phyloP scores from a whole-genome alignment of 2,888 invertebrate species.

The Euclidia mi region DNA sequence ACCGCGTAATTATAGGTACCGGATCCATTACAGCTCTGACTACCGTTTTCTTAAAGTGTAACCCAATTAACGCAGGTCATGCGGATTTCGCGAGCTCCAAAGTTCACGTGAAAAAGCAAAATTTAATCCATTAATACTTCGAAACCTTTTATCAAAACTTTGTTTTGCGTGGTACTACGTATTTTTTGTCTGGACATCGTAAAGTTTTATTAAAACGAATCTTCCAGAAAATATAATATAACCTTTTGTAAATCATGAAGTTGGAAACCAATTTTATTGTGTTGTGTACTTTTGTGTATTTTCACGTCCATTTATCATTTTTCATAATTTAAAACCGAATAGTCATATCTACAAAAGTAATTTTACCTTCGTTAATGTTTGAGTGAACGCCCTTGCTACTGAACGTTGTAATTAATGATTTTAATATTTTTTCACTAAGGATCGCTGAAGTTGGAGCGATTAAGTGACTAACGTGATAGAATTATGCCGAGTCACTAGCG shows the following conservation, averaged over 20 bases:
- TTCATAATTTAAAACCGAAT: constrained; percentile 36
- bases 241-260: no score
- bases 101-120: constrained; percentile 36
- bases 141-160: constrained; percentile 43
- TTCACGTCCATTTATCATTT: constrained; percentile 24
- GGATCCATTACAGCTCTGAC: constrained; percentile 6
- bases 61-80: constrained; percentile 30
- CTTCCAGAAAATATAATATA: background rate
- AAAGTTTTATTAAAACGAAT: no score
- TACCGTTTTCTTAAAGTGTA: constrained; percentile 15
- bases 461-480: constrained; percentile 63
- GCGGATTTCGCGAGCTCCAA: constrained; percentile 22
- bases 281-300: constrained; percentile 4
- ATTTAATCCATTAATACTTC: constrained; percentile 32
- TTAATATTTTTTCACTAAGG: constrained; percentile 48
- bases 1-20: constrained; percentile 28
- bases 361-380: constrained; percentile 42
- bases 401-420: constrained; percentile 53
- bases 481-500: constrained; percentile 69
- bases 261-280: constrained; percentile 4
- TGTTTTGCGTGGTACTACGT: no score
- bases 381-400: constrained; percentile 39
- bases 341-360: constrained; percentile 30
- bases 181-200: no score
- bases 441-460: constrained; percentile 57